Conservation (phyloP, 1,140 invertebrate species). For the Hypothenemus hampei region DNA sequence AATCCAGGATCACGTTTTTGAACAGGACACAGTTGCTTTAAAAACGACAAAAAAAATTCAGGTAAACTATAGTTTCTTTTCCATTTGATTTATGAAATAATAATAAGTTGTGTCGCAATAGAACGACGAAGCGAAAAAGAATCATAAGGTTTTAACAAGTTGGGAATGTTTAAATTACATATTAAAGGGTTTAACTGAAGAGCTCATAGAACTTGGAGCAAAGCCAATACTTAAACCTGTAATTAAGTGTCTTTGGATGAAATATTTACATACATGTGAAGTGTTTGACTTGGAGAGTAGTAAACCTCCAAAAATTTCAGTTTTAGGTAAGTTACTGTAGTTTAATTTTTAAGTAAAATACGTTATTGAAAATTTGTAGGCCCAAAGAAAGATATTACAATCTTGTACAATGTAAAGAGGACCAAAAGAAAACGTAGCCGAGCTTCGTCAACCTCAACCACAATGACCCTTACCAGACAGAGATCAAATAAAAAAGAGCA, state of each 20-base stretch:
- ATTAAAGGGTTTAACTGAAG: conserved; percentile 55
- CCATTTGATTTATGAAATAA: conserved; percentile 7
- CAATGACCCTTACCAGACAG: not conserved
- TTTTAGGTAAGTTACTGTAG: conserved; percentile 16
- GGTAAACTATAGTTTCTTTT: not conserved
- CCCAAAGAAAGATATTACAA: conserved; percentile 46
- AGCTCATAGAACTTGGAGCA: conserved; percentile 55
- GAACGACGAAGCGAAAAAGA: conserved; percentile 16
- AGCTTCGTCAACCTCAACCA: conserved; percentile 16
- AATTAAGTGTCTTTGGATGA: conserved; percentile 59
- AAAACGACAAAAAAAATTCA: conserved; percentile 25
- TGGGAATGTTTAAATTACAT: conserved; percentile 65
- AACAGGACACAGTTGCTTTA: conserved; percentile 21
- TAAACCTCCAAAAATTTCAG: conserved; percentile 51
- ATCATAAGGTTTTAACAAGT: conserved; percentile 50
- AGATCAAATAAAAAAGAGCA: conserved; percentile 13
- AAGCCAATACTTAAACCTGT: conserved; percentile 52
- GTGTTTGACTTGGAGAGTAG: conserved; percentile 49
- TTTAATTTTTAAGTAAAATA: not conserved
- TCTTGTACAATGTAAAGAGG: conserved; percentile 49
- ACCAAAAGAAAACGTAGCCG: conserved; percentile 24
- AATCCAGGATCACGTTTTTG: conserved; percentile 45
- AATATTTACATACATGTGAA: conserved; percentile 55
- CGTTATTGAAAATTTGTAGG: conserved; percentile 1
- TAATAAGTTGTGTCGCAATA: not conserved